Evolutionary conservation across 2,797 vertebrate genomes (phyloP).

Genomic region (Danio albolineatus): DNA sequence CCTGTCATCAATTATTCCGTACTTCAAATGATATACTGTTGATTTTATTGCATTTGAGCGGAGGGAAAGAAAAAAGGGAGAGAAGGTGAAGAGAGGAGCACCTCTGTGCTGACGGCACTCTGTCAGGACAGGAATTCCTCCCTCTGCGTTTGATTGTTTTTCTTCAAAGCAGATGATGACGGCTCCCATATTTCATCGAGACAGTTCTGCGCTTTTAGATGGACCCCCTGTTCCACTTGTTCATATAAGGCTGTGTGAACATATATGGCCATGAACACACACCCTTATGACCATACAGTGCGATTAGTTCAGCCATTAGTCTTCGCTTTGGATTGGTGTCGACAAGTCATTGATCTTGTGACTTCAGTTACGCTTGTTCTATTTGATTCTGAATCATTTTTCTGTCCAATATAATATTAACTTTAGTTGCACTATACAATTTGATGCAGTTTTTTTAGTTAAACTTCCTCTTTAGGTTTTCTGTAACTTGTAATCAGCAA

Average conservation of each 20-base stretch:
- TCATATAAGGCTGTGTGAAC: conserved; percentile 48
- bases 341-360: neutral
- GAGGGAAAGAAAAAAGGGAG: neutral
- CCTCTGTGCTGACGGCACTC: conserved; percentile 41
- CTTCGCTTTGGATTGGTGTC: neutral
- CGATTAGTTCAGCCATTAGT: neutral
- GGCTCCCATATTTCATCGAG: conserved; percentile 52
- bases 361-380: neutral
- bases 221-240: conserved; percentile 44
- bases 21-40: too few species aligned
- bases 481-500: neutral
- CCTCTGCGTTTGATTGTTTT: conserved; percentile 55
- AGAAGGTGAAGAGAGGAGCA: conserved; percentile 30
- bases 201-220: conserved; percentile 38
- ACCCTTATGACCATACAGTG: neutral
- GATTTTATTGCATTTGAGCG: neutral
- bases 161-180: conserved; percentile 58
- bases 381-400: too few species aligned
- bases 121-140: conserved; percentile 56
- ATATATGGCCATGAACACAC: conserved; percentile 32
- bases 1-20: too few species aligned
- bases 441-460: too few species aligned
- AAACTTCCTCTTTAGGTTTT: too few species aligned
- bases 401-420: neutral
- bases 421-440: too few species aligned